Evolutionary conservation across 2,888 invertebrate genomes (phyloP).

Genomic region (Isotomurus palustris): DNA sequence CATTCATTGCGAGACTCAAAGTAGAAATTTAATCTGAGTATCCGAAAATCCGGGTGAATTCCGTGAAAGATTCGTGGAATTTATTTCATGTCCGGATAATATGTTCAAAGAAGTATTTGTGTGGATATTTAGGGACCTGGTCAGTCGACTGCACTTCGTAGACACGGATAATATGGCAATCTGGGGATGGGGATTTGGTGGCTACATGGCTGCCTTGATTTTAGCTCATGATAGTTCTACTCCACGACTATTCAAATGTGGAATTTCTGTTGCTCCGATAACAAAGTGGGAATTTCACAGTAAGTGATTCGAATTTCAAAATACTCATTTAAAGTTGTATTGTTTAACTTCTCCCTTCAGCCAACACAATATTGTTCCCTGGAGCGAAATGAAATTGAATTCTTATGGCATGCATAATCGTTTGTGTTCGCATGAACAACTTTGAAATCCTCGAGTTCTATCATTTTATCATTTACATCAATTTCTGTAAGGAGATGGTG

Average conservation of each 20-base stretch:
- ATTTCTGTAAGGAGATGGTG: neutral
- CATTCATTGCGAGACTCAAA: too few species aligned
- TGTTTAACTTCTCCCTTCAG: too few species aligned
- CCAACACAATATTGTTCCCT: too few species aligned
- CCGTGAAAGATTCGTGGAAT: too few species aligned
- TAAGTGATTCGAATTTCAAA: slow-evolving; percentile 15
- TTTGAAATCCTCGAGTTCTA: neutral
- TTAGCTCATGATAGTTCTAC: slow-evolving; percentile 61
- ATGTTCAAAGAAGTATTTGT: too few species aligned
- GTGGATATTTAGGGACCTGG: slow-evolving; percentile 60
- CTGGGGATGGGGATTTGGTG: slow-evolving; percentile 86
- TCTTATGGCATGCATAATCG: too few species aligned
- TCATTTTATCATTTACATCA: neutral
- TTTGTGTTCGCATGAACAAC: too few species aligned
- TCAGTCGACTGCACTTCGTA: slow-evolving; percentile 74
- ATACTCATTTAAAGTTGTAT: too few species aligned
- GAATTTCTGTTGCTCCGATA: slow-evolving; percentile 80
- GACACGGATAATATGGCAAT: slow-evolving; percentile 75
- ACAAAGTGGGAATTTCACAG: slow-evolving; percentile 53
- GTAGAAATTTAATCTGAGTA: too few species aligned
- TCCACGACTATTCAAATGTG: slow-evolving; percentile 73
- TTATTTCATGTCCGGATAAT: too few species aligned
- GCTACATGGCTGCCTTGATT: slow-evolving; percentile 74
- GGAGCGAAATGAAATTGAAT: too few species aligned
- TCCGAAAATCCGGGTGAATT: too few species aligned